Percentiles rank a stretch among this genome's conserved stretches.
Conservation (phyloP, 1,140 invertebrate species). For the Euglossa dilemma region DNA sequence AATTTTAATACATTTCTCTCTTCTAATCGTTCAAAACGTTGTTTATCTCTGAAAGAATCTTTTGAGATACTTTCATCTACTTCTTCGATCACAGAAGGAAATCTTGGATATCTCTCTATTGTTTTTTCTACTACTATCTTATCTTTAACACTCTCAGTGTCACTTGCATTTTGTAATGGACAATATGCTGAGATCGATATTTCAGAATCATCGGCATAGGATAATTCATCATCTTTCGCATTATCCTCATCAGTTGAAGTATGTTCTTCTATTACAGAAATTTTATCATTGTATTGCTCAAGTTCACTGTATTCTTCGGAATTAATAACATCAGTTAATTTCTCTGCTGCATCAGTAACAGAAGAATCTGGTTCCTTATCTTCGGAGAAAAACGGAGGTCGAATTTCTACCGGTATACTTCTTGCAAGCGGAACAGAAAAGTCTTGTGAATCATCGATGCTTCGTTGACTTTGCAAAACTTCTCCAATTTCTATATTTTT, state of each 20-base stretch:
- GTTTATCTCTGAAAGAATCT: slow-evolving; percentile 12
- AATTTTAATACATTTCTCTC: background rate
- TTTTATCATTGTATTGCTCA: background rate
- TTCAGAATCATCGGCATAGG: slow-evolving; percentile 15
- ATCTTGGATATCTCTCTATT: background rate
- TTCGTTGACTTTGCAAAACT: background rate
- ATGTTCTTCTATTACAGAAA: background rate
- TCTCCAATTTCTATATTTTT: background rate
- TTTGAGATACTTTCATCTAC: background rate
- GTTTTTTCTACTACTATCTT: background rate
- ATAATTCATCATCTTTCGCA: background rate
- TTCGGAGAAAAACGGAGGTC: background rate
- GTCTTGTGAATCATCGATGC: background rate
- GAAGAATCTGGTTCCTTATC: background rate
- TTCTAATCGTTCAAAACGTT: background rate
- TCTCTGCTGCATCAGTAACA: background rate
- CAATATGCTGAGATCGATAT: slow-evolving; percentile 5
- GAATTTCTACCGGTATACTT: slow-evolving; percentile 3
- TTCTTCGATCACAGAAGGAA: background rate
- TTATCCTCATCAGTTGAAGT: background rate
- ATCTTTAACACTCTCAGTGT: slow-evolving; percentile 8
- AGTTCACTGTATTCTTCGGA: background rate
- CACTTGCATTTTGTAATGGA: background rate
- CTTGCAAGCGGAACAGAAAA: background rate
- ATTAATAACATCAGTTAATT: background rate